Evolutionary conservation across 2,888 invertebrate genomes (phyloP), one percentile per base, ranked within the genome.

Genomic region (Ichneumon xanthorius): DNA sequence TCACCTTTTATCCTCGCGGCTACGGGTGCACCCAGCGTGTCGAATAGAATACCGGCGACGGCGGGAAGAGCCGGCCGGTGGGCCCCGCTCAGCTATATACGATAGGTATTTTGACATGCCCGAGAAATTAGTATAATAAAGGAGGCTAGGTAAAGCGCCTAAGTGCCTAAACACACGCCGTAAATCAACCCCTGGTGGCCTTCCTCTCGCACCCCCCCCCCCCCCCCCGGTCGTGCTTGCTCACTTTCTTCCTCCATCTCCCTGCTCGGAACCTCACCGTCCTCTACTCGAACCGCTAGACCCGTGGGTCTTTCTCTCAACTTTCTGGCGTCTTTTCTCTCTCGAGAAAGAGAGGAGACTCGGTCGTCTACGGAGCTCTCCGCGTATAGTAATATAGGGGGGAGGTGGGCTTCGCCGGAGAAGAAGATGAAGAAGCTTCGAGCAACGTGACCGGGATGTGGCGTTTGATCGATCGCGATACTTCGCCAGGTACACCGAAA

Each of bases 111-210:
- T 93, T 93, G 93, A 93, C 93, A 91, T 91, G 88, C 90, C 91
- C 92, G 89, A 91, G 92, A 93, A 93, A 93, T 93, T 93, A 93
- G 92, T 92, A 93, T 93, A 93, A 93, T 93, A 93, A 93, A 92
- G 84, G 86, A 82, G 86, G 82, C 83, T 87, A 87, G 90, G 89
- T 89, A 88, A 88, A 89, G 87, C 88, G 89, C 84, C 89, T 88
- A 89, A 91, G 90, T 90, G 90, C 92, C 92, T 92, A 93, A 93
- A 92, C 92, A 92, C 92, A 92, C 92, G 92, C 90, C 92, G 92
- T 93, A 93, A 93, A 93, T 93, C 91, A 87, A 81, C 85, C 86
- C 80, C 76, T 82, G 85, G 85, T 76, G 81, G 85, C 70, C 88
- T 88, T 76, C 75, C 71, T 84, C 70, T 19, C 72, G 61, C 73